These are phyloP conservation scores for Sarcophaga bullata DNA, from an alignment of 1,140 invertebrate genomes.

Conservation along the genomic window DNA sequence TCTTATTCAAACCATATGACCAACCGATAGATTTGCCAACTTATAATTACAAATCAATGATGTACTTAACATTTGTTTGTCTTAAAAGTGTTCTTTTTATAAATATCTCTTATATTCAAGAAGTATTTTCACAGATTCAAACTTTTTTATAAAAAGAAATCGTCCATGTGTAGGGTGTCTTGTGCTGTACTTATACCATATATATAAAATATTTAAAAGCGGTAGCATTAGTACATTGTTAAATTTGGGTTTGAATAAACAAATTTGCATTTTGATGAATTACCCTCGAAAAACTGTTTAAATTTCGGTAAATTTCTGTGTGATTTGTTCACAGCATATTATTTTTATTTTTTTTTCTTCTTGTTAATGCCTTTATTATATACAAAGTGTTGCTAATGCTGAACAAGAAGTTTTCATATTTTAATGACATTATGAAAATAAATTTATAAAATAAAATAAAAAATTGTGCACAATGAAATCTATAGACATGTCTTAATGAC, in stretches of 20 bases:
- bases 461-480: not conserved
- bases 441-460: not conserved
- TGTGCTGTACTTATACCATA: too few species aligned
- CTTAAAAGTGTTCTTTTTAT: too few species aligned
- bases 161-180: too few species aligned
- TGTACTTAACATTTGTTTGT: too few species aligned
- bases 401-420: slow-evolving; percentile 24
- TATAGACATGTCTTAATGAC: not conserved
- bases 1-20: too few species aligned
- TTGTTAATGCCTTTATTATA: slow-evolving; percentile 19
- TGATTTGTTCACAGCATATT: slow-evolving; percentile 15
- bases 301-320: slow-evolving; percentile 34
- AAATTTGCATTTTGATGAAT: slow-evolving; percentile 33
- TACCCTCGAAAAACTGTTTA: slow-evolving; percentile 25
- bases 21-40: too few species aligned
- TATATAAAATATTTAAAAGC: too few species aligned
- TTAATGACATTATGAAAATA: slow-evolving; percentile 31
- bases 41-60: too few species aligned
- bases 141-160: too few species aligned
- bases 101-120: too few species aligned
- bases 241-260: slow-evolving; percentile 13
- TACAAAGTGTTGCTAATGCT: not conserved
- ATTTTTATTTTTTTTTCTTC: not conserved
- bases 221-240: too few species aligned
- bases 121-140: too few species aligned